Evolutionary conservation across 2,888 invertebrate species (phyloP).

Genomic region (Pomacea canaliculata): DNA sequence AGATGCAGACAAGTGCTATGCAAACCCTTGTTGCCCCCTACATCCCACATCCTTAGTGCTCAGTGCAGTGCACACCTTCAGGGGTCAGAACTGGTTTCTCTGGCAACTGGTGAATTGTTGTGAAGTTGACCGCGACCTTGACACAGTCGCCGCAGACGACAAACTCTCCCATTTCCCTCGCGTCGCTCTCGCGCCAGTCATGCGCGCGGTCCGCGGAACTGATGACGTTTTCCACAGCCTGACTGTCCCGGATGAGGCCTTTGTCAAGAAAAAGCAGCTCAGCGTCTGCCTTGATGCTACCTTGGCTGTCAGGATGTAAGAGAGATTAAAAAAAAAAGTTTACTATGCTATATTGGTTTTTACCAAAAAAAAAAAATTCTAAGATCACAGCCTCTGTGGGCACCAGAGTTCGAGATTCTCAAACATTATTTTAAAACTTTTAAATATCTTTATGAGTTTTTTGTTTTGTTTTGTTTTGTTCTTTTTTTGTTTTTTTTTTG

Average conservation of each 20-base stretch:
- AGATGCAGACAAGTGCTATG: too few species aligned
- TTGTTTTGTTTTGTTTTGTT: too few species aligned
- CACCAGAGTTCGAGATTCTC: too few species aligned
- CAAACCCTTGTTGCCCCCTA: too few species aligned
- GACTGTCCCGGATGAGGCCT: conserved; percentile 10
- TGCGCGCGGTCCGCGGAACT: conserved; percentile 21
- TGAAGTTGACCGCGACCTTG: conserved; percentile 16
- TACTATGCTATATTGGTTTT: not conserved
- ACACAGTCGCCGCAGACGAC: conserved; percentile 27
- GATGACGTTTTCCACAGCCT: conserved; percentile 32
- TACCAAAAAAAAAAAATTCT: too few species aligned
- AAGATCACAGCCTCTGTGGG: too few species aligned
- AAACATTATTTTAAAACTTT: too few species aligned
- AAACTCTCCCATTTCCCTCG: conserved; percentile 27
- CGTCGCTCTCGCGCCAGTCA: conserved; percentile 17
- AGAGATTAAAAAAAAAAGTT: not conserved
- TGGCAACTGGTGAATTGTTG: conserved; percentile 7
- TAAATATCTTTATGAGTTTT: too few species aligned
- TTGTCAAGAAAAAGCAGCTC: conserved; percentile 24
- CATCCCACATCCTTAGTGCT: too few species aligned
- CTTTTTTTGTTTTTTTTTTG: too few species aligned
- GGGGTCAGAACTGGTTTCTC: not conserved
- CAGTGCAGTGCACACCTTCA: too few species aligned
- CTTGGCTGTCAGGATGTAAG: conserved; percentile 15
- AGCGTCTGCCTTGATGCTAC: conserved; percentile 27